These are phyloP conservation scores for Onychorhynchus coronatus DNA, from an alignment of 2,113 vertebrate species.

Conservation along the genomic window DNA sequence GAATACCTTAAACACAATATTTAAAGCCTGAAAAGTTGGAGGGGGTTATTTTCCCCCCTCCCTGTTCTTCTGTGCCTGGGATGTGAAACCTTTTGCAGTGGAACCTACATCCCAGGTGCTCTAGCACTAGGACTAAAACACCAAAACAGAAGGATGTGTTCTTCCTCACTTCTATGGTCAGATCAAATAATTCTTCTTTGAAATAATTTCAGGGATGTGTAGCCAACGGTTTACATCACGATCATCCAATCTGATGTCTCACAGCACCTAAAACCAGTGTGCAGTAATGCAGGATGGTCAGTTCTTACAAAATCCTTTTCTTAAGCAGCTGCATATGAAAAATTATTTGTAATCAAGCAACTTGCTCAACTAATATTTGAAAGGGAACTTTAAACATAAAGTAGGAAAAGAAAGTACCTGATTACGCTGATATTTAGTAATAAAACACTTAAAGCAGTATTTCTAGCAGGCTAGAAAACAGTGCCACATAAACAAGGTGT, in stretches of 20 bases:
- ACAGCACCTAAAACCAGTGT: neutral
- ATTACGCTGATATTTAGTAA: neutral
- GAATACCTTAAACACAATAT: neutral
- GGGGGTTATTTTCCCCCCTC: rapidly evolving
- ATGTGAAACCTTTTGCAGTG: neutral
- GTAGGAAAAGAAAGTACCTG: neutral
- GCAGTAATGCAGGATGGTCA: neutral
- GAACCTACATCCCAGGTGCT: neutral
- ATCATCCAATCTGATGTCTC: neutral
- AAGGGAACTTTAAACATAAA: neutral
- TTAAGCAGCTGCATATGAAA: neutral
- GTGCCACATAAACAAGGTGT: neutral
- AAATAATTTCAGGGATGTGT: neutral
- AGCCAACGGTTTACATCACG: rapidly evolving
- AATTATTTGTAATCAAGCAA: neutral
- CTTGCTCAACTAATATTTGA: neutral
- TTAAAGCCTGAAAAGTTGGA: neutral
- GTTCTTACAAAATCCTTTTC: neutral
- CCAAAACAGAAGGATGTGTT: neutral
- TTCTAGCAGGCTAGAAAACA: neutral
- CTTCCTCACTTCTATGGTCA: neutral
- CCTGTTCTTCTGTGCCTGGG: neutral
- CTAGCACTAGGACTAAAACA: neutral
- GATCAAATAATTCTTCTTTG: neutral
- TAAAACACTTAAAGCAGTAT: neutral